Base-by-base conservation (phyloP, 2,797 vertebrate genomes). In the Liasis olivaceus region DNA sequence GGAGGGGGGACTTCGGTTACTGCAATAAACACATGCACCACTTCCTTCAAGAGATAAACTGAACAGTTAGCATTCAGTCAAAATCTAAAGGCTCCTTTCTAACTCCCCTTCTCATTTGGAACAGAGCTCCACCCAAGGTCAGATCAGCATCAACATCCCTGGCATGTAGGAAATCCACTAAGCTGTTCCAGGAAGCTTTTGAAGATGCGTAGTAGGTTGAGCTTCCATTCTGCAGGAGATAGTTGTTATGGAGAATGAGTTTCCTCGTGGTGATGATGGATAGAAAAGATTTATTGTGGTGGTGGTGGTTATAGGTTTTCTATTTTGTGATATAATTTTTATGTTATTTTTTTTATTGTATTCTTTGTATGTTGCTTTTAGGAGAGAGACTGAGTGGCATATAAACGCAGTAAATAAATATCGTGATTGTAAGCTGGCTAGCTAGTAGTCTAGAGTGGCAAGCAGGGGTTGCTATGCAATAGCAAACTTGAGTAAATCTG, bases 1-100 rank as follows among this genome's bases (percentile, higher is more conserved):
- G 2, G 56, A 2, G 58, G 4, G 58, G 59, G 12, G 92, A 96
- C 89, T n/a, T 64, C 93, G 95, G 90, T 90, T 88, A 60, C 59
- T 85, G 91, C 87, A 84, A 66, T 51, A 91, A 87, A 72, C n/a
- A 94, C 92, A 92, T 20, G 42, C 72, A 42, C 72, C 4, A 2
- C 20, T 47, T 42, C 20, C 72, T 47, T 22, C 72, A 47, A 24
- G 36, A 62, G 7, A 62, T 20, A 24, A 81, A 12, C 36, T 42
- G 31, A 42, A 17, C 17, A 42, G 36, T 36, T 36, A 36, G 17
- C 17, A 1, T 20, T 42, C 2, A 3, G 31, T 20, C 36, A 36
- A 72, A 31, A 42, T 36, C 9, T 1, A 47, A 47, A 3, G 1
- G 36, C 36, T 20, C 72, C 72, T 47, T 81, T 47, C 20, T 24